Evolutionary conservation across 1,140 invertebrate genomes (phyloP).

Genomic region (Dendroctonus valens): DNA sequence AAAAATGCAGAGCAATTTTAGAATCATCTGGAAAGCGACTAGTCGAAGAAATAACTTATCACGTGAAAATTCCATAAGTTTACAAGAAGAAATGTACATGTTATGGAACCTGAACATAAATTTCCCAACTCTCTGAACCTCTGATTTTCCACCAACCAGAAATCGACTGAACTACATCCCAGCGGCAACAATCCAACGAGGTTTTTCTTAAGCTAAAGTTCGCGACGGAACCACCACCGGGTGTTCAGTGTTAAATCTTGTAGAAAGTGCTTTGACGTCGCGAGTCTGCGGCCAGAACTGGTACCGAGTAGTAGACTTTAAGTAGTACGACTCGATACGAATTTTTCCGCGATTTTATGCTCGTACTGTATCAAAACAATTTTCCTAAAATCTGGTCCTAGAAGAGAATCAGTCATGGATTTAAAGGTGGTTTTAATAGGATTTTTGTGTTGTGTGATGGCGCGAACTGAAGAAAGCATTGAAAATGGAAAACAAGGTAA

Average conservation of each 20-base stretch:
- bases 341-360: not conserved
- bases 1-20: too few species aligned
- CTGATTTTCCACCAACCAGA: not conserved
- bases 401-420: not conserved
- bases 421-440: constrained; percentile 8
- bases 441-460: constrained; percentile 15
- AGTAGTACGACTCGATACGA: constrained; percentile 28
- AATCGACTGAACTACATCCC: constrained; percentile 5
- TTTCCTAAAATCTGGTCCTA: too few species aligned
- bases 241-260: constrained; percentile 20
- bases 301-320: constrained; percentile 28
- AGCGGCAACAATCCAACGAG: constrained; percentile 4
- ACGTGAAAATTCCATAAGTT: too few species aligned
- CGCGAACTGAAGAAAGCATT: not conserved
- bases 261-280: constrained; percentile 27
- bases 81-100: too few species aligned
- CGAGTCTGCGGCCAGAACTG: constrained; percentile 24
- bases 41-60: too few species aligned
- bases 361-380: too few species aligned
- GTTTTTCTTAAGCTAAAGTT: constrained; percentile 11
- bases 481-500: not conserved
- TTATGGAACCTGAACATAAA: too few species aligned
- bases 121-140: too few species aligned
- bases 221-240: constrained; percentile 21
- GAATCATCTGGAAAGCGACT: too few species aligned